Evolutionary conservation across 92 coral and sea anemone genomes (phyloP).

Genomic region (Zoanthus sansibaricus): DNA sequence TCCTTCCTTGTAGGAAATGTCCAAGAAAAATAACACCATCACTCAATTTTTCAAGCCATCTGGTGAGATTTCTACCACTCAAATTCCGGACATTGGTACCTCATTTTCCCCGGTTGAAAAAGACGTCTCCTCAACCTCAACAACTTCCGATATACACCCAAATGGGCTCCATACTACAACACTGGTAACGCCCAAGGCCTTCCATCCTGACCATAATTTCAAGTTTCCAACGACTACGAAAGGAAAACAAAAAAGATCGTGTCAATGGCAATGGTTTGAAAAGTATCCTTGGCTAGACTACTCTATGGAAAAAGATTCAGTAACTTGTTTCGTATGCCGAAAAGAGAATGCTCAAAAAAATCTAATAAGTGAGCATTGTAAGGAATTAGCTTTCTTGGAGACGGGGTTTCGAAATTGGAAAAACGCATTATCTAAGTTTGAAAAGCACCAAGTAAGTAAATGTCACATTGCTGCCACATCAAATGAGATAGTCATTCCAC

Average conservation of each 20-base stretch:
- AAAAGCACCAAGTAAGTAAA: slow-evolving; percentile 32
- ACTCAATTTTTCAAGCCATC: slow-evolving; percentile 34
- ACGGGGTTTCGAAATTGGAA: slow-evolving; percentile 33
- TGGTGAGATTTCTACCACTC: slow-evolving; percentile 35
- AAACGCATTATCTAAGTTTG: slow-evolving; percentile 31
- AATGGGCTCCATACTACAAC: slow-evolving; percentile 35
- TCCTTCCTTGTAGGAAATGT: slow-evolving; percentile 34
- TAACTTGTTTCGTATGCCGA: slow-evolving; percentile 35
- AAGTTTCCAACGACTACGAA: slow-evolving; percentile 34
- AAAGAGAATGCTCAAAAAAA: slow-evolving; percentile 36
- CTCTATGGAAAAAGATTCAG: slow-evolving; percentile 34
- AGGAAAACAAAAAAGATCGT: slow-evolving; percentile 33
- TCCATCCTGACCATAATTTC: slow-evolving; percentile 34
- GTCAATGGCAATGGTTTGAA: slow-evolving; percentile 34
- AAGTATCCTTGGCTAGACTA: slow-evolving; percentile 34
- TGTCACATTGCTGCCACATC: slow-evolving; percentile 36
- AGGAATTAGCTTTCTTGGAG: slow-evolving; percentile 38
- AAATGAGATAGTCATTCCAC: slow-evolving; percentile 34
- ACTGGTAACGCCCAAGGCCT: slow-evolving; percentile 37
- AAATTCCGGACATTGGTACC: slow-evolving; percentile 35
- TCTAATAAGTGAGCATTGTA: slow-evolving; percentile 37
- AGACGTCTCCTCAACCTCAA: slow-evolving; percentile 36
- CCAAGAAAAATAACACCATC: slow-evolving; percentile 34
- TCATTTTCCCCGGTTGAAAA: slow-evolving; percentile 33
- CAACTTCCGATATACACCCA: slow-evolving; percentile 34